Percentiles rank a stretch among this genome's conserved stretches.
These are phyloP conservation scores for Thymelicus acteon DNA, from an alignment of 2,888 invertebrate genomes.

Conservation along the genomic window DNA sequence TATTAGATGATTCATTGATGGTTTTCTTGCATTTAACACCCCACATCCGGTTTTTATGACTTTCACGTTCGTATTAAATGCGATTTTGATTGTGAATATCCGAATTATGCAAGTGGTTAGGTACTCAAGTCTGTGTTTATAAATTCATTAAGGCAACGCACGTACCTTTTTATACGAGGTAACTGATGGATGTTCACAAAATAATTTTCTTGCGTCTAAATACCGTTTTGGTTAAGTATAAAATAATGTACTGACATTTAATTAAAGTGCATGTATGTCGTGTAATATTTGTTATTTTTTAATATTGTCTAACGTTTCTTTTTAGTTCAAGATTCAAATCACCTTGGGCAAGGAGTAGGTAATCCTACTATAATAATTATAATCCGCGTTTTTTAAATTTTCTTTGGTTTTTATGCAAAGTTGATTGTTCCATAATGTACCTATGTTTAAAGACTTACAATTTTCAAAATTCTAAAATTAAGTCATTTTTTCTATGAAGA, in stretches of 20 bases:
- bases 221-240: neutral
- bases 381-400: too few species aligned
- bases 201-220: neutral
- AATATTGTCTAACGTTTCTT: too few species aligned
- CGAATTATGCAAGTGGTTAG: slow-evolving; percentile 37
- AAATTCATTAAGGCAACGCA: slow-evolving; percentile 33
- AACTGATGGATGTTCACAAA: slow-evolving; percentile 9
- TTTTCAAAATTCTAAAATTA: too few species aligned
- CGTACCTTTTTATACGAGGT: slow-evolving; percentile 16
- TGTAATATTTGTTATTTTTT: too few species aligned
- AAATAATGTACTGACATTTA: neutral
- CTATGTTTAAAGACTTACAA: too few species aligned
- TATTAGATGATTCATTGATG: slow-evolving; percentile 54
- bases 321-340: too few species aligned
- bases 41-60: slow-evolving; percentile 48
- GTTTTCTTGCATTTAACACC: slow-evolving; percentile 48
- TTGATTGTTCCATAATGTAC: too few species aligned
- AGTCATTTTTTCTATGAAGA: too few species aligned
- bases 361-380: too few species aligned
- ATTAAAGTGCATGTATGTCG: too few species aligned
- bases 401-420: too few species aligned
- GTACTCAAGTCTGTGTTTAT: slow-evolving; percentile 35
- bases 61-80: slow-evolving; percentile 46
- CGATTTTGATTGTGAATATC: slow-evolving; percentile 41
- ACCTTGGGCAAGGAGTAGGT: too few species aligned